phyloP scores from a whole-genome alignment of 2,888 invertebrate species.

The Yponomeuta cagnagella region DNA sequence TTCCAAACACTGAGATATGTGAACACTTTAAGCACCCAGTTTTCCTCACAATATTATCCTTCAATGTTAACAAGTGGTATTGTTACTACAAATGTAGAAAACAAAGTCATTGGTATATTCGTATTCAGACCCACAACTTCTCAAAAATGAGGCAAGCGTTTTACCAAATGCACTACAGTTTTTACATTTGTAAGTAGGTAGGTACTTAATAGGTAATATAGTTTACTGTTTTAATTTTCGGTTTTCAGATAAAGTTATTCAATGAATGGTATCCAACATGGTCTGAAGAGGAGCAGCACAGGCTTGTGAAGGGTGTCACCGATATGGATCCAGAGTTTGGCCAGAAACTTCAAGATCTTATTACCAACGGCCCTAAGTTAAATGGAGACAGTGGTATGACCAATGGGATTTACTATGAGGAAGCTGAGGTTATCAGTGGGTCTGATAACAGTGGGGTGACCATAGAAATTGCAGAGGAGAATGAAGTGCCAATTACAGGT shows the following conservation, averaged over 20 bases:
- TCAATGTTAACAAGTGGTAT: too few relatives aligned
- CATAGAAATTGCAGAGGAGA: slow-evolving; percentile 25
- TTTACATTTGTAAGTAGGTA: too few relatives aligned
- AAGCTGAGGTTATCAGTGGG: slow-evolving; percentile 24
- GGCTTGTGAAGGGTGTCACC: slow-evolving; percentile 80
- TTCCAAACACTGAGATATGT: too few relatives aligned
- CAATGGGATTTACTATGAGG: slow-evolving; percentile 41
- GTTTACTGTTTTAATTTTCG: not conserved
- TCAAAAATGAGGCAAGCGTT: too few relatives aligned
- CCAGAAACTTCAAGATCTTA: slow-evolving; percentile 77
- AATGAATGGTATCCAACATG: slow-evolving; percentile 89
- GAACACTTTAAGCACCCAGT: too few relatives aligned
- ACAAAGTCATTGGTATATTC: too few relatives aligned
- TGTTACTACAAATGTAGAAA: too few relatives aligned
- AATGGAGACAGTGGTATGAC: slow-evolving; percentile 60
- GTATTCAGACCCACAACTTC: too few relatives aligned
- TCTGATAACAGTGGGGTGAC: slow-evolving; percentile 25
- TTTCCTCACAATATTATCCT: too few relatives aligned
- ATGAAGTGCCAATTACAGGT: slow-evolving; percentile 20
- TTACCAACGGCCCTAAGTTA: slow-evolving; percentile 45
- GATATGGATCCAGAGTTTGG: slow-evolving; percentile 84
- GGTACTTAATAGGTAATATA: too few relatives aligned
- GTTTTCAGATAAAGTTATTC: slow-evolving; percentile 83
- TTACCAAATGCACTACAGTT: too few relatives aligned
- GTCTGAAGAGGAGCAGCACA: slow-evolving; percentile 83